Evolutionary conservation across 2,888 invertebrate genomes (phyloP), one percentile per base, ranked within the genome.

Genomic region (Leistus spinibarbis): DNA sequence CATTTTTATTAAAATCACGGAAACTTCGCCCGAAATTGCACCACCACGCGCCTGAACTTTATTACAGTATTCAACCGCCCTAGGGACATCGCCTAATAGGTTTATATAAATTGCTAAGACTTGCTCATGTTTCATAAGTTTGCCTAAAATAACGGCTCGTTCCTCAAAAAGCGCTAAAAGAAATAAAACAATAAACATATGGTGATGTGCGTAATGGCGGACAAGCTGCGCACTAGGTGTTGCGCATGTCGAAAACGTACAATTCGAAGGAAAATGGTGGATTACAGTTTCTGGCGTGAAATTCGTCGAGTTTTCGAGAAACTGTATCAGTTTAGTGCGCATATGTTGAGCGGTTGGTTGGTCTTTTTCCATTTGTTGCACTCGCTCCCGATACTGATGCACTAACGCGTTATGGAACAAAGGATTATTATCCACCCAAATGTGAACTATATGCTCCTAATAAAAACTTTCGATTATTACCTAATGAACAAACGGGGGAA

Each of bases 21-120:
- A 86, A 9, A 86, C 85, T 76, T 80, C 80, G 60, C 76, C 77
- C 13, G 76, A 77, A 9, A 60, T 65, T 13, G 72, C 71, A 65
- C 68, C 79, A 63, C 68, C 77, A 54, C 83, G 85, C 1, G 86
- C 84, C 81, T 91, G 92, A 64, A 93, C 91, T 77, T 89, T 91
- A 79, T 92, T 90, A 82, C 97, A 97, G 85, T 97, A 99, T 74
- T 91, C 88, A 77, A 94, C 92, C 0, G 99, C 99, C 82, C 92
- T 91, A 3, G 91, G 87, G 0, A 94, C 90, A 84, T 99, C 94
- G 56, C 95, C 92, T 76, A 99, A 87, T 40, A 96, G 91, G 81
- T 95, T 93, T 19, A 98, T 91, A 84, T 98, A 98, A 82, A 99
- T 95, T 0, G 94, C 92, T 64, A 99, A 87, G 0, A 97, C 97